phyloP scores from a whole-genome alignment of 2,888 invertebrate genomes.

The Rhabditophanes sp. region DNA sequence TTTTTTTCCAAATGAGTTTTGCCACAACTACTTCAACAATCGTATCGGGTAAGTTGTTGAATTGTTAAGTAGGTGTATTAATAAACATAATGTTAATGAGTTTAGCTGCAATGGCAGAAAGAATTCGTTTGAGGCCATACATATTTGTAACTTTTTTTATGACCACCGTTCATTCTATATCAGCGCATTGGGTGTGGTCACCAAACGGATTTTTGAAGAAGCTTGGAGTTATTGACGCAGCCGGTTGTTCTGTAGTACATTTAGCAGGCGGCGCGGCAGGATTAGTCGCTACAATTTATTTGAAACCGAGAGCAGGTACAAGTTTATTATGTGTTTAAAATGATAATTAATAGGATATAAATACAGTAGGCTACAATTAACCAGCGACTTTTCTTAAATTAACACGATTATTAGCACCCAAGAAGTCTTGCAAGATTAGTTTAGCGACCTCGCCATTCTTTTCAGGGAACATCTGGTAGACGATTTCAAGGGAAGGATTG shows the following conservation, averaged over 20 bases:
- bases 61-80: not conserved
- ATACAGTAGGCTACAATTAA: too few species aligned
- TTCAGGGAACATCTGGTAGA: too few species aligned
- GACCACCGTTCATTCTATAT: conserved; percentile 25
- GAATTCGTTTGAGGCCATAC: conserved; percentile 32
- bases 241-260: conserved; percentile 34
- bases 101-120: conserved; percentile 37
- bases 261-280: conserved; percentile 33
- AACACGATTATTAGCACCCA: too few species aligned
- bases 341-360: too few species aligned
- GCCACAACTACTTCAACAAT: conserved; percentile 41
- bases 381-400: too few species aligned
- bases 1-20: conserved; percentile 34
- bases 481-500: too few species aligned
- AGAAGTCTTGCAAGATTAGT: too few species aligned
- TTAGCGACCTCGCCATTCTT: too few species aligned
- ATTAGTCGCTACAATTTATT: conserved; percentile 31
- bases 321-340: too few species aligned
- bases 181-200: conserved; percentile 36
- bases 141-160: conserved; percentile 22
- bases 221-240: conserved; percentile 33
- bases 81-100: not conserved
- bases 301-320: conserved; percentile 22
- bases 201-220: conserved; percentile 23
- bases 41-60: conserved; percentile 27